Percentiles rank a stretch among this genome's conserved stretches.
These are phyloP conservation scores for Pterophyllum scalare DNA, from an alignment of 2,113 vertebrate species.

Conservation along the genomic window DNA sequence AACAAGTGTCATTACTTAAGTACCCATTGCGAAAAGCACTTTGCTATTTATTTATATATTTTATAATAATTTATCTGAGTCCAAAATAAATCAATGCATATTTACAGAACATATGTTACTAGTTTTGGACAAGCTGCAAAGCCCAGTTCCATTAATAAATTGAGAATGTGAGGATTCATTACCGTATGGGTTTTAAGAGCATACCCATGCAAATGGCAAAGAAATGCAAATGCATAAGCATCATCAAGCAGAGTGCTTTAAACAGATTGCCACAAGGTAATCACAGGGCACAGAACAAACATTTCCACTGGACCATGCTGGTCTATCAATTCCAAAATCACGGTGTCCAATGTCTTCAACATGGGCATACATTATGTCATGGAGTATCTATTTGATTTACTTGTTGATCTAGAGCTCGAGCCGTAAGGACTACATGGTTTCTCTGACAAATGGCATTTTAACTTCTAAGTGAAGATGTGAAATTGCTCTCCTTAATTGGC, in stretches of 20 bases:
- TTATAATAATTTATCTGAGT: constrained; percentile 71
- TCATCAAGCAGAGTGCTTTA: constrained; percentile 81
- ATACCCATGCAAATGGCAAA: constrained; percentile 79
- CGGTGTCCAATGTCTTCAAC: constrained; percentile 72
- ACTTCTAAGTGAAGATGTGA: constrained; percentile 88
- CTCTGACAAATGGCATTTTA: constrained; percentile 89
- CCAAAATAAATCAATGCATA: constrained; percentile 82
- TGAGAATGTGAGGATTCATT: constrained; percentile 82
- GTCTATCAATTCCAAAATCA: constrained; percentile 80
- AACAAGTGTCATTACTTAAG: constrained; percentile 81
- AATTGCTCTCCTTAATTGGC: constrained; percentile 93
- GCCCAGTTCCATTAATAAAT: constrained; percentile 82
- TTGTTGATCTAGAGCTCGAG: constrained; percentile 74
- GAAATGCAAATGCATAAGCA: constrained; percentile 77
- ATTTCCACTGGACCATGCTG: constrained; percentile 58
- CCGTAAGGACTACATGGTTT: constrained; percentile 67
- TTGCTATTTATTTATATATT: constrained; percentile 49
- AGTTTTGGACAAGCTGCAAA: constrained; percentile 75
- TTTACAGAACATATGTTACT: constrained; percentile 81
- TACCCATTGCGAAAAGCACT: constrained; percentile 58
- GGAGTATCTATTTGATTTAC: constrained; percentile 78
- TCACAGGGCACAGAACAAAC: constrained; percentile 67
- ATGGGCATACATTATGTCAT: constrained; percentile 80
- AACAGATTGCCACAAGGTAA: constrained; percentile 80
- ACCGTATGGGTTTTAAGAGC: constrained; percentile 75